Base-by-base conservation (phyloP, 1,140 invertebrate species). In the Ips typographus region DNA sequence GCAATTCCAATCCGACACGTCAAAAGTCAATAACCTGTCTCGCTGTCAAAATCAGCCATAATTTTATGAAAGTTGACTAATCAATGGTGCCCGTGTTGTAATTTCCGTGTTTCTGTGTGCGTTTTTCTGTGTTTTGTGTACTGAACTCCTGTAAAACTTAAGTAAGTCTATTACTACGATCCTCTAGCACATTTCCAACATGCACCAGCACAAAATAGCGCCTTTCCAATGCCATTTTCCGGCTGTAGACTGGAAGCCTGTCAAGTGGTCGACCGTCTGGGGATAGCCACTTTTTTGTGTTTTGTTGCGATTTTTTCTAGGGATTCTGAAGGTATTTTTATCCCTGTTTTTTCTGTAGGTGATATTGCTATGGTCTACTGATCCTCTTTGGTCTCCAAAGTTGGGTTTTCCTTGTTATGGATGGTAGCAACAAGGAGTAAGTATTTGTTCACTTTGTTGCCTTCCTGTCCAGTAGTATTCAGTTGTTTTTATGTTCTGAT, bases 401-500 rank as follows among this genome's bases (percentile, higher is more conserved):
- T 61, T 22, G 51, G n/a, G 4, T 62, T 61, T 62, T 62, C 52
- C 49, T 62, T 68, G 66, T 68, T 68, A 68, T 68, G 66, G 59
- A 68, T 56, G 66, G 58, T 62, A 68, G 51, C 58, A 68, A 62
- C 44, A 68, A 68, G 66, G 57, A 68, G 66, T 68, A 68, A 68
- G 66, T 68, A 68, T 62, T 56, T 8, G 22, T 22, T 22, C 22
- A 22, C 22, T 22, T 22, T 22, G 22, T 22, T 22, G 22, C 22
- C 22, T 22, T 22, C 53, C 4, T 68, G 51, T 42, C 56, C 22
- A 59, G 41, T 41, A 40, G 22, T 49, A 49, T 49, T 22, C 42
- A n/a, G 22, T 43, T 49, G 1, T 22, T 22, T 22, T 22, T 22
- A 22, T 22, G 22, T 22, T 22, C 22, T 22, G 22, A 22, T 22